Evolutionary conservation across 2,888 invertebrate species (phyloP).

Genomic region (Aplocera efformata): DNA sequence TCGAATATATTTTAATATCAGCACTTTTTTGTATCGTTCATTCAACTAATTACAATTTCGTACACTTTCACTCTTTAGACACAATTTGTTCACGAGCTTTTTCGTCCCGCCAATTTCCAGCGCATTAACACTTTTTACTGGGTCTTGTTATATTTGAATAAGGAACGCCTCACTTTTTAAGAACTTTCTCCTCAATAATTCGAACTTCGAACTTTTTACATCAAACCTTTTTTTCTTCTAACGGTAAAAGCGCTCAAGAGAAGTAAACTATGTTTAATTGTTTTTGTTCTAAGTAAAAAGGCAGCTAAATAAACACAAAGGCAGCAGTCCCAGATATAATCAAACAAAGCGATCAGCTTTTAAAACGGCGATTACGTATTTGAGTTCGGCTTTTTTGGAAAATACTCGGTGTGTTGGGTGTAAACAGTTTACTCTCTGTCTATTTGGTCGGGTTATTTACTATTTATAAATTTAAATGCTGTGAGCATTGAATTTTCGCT

Average conservation of each 20-base stretch:
- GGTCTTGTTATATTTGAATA: slow-evolving; percentile 10
- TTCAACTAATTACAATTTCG: no score
- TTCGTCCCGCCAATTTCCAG: no score
- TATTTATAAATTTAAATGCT: slow-evolving; percentile 29
- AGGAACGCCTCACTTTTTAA: slow-evolving; percentile 9
- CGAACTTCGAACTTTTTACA: neutral
- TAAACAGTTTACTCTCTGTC: slow-evolving; percentile 46
- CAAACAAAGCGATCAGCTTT: slow-evolving; percentile 64
- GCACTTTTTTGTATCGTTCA: no score
- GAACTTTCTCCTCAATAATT: neutral
- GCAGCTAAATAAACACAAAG: slow-evolving; percentile 56
- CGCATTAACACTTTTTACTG: slow-evolving; percentile 19
- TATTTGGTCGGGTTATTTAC: slow-evolving; percentile 50
- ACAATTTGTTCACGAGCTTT: no score
- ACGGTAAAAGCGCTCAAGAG: slow-evolving; percentile 41
- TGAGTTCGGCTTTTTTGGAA: slow-evolving; percentile 59
- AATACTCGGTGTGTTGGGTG: slow-evolving; percentile 42
- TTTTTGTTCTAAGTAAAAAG: slow-evolving; percentile 49
- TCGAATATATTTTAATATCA: no score
- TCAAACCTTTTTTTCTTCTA: slow-evolving; percentile 12
- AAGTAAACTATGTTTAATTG: slow-evolving; percentile 43
- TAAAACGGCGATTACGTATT: slow-evolving; percentile 69
- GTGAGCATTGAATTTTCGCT: slow-evolving; percentile 15
- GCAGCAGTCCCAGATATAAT: slow-evolving; percentile 68
- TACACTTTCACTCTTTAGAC: no score